Evolutionary conservation across 2,888 invertebrate genomes (phyloP).

Genomic region (Dasypogon diadema): DNA sequence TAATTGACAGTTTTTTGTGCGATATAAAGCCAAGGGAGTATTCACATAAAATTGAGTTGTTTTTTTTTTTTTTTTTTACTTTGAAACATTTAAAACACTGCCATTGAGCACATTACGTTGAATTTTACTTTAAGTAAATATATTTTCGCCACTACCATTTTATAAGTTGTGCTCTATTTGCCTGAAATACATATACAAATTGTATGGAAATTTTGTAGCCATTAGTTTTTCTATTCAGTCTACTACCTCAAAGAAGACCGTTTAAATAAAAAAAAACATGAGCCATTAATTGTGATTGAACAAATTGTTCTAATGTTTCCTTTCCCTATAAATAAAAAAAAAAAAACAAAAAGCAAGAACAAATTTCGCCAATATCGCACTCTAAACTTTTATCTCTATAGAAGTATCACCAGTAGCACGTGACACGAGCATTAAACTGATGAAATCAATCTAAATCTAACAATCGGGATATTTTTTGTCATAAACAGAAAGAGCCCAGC

Average conservation of each 20-base stretch:
- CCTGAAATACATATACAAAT: neutral
- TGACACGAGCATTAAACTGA: neutral
- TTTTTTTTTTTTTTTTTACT: constrained; percentile 6
- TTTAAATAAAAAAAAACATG: neutral
- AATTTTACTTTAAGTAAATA: neutral
- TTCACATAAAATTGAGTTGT: constrained; percentile 1
- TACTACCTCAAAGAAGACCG: neutral
- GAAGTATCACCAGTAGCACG: neutral
- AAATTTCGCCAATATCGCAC: constrained; percentile 4
- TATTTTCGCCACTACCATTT: neutral
- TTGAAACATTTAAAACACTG: constrained; percentile 17
- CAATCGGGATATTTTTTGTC: constrained; percentile 3
- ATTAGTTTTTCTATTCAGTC: constrained; percentile 19
- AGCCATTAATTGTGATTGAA: too few relatives aligned
- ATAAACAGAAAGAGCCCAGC: constrained; percentile 1
- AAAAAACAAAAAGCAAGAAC: neutral
- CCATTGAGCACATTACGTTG: constrained; percentile 36
- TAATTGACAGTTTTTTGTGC: constrained; percentile 35
- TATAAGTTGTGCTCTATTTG: neutral
- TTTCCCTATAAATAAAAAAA: too few relatives aligned
- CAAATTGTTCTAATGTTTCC: too few relatives aligned
- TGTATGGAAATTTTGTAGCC: neutral
- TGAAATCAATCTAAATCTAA: constrained; percentile 2
- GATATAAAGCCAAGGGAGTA: constrained; percentile 21
- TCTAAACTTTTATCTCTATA: constrained; percentile 10